Base-by-base conservation (phyloP, 2,113 vertebrate species). In the Cricetomys ansorgei region DNA sequence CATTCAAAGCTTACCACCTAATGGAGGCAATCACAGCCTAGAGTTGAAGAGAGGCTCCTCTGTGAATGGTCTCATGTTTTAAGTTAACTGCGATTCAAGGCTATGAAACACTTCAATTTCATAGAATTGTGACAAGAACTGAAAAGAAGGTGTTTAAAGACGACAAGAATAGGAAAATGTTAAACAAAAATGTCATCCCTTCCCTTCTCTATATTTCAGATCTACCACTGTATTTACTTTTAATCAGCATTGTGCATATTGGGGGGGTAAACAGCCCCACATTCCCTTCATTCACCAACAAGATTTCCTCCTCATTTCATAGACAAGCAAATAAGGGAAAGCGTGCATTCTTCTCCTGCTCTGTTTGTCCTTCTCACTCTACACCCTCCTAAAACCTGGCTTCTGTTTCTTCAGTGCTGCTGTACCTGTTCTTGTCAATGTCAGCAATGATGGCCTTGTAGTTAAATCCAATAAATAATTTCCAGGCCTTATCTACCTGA, bases 381-480 rank as follows among this genome's bases (percentile, higher is more conserved):
- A 89, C 89, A 95, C 88, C 94, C 91, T 96, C 96, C 88, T 91
- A 53, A 95, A 97, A 91, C 76, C 85, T 95, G 94, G 95, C 95
- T 91, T 91, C 65, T 37, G 76, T 83, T 96, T 94, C 65, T 89
- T 59, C 72, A 91, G 40, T 79, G 87, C 90, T 94, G 94, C 96
- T 89, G 91, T 86, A 94, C 70, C 65, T 94, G 96, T 85, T 97
- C 80, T 96, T 98, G 97, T 97, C 97, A 97, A 97, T 97, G 97
- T 98, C 97, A 97, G 95, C 0, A 45, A 97, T 97, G 97, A 98
- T 97, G 97, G 97, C 96, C 97, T 98, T 96, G 96, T 97, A 97
- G 96, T 98, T 97, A 98, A 98, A 98, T 97, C 95, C 97, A 98
- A 97, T 98, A 98, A 97, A 98, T 97, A 98, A 98, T 98, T 98